Percentiles rank a stretch among this genome's conserved stretches.
Conservation (phyloP, 2,797 vertebrate species). For the Chaenodraco wilsoni region DNA sequence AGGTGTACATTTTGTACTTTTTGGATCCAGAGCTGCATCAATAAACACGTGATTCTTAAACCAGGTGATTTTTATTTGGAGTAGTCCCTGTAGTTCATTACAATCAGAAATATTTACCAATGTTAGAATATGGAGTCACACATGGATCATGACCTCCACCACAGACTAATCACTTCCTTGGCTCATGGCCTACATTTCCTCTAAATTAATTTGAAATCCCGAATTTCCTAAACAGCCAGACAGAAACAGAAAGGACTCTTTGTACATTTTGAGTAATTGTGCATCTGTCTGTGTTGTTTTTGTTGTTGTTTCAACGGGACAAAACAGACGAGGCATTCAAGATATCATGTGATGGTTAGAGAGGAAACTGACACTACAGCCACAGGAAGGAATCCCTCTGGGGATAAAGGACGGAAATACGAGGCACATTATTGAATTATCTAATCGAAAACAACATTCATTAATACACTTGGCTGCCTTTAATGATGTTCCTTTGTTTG, state of each 20-base stretch:
- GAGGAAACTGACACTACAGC: constrained; percentile 56
- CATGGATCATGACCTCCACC: constrained; percentile 8
- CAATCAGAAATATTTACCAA: neutral
- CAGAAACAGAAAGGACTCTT: constrained; percentile 27
- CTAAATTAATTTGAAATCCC: constrained; percentile 32
- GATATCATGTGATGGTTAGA: constrained; percentile 65
- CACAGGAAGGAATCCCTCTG: constrained; percentile 31
- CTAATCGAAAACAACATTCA: constrained; percentile 13
- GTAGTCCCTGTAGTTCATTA: neutral
- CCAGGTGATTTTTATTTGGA: neutral
- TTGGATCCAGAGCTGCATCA: neutral
- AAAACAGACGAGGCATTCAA: constrained; percentile 22
- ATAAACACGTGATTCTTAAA: neutral
- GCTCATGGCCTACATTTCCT: constrained; percentile 7
- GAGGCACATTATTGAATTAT: constrained; percentile 27
- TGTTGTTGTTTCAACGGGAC: constrained; percentile 14
- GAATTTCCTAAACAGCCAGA: constrained; percentile 34
- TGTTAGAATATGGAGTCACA: constrained; percentile 5
- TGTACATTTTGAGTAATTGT: constrained; percentile 32
- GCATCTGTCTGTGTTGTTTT: constrained; percentile 18
- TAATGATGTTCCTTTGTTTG: constrained; percentile 3
- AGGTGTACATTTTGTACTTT: neutral
- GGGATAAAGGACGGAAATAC: constrained; percentile 27
- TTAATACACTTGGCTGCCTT: neutral
- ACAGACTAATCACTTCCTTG: constrained; percentile 9